Conservation (phyloP, 35 echinoderm and acorn worm species). For the Stichopus chloronotus region DNA sequence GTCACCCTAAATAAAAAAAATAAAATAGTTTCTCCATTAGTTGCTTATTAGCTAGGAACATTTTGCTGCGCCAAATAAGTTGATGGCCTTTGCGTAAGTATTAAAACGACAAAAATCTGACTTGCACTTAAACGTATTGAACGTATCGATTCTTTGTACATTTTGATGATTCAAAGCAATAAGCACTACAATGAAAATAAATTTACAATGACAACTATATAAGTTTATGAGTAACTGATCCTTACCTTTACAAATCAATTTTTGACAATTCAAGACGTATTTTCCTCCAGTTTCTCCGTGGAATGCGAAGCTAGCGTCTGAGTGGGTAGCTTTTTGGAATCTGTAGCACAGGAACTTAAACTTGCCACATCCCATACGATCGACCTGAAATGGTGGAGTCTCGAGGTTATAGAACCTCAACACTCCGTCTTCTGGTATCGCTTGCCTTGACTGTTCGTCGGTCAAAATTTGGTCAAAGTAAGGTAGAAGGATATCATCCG, state of each 20-base stretch:
- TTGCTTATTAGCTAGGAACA: too few species aligned
- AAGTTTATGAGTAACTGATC: too few species aligned
- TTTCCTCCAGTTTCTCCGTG: background rate
- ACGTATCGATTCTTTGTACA: background rate
- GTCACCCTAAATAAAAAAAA: too few species aligned
- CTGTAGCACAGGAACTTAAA: constrained; percentile 79
- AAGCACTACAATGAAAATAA: too few species aligned
- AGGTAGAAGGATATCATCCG: constrained; percentile 22
- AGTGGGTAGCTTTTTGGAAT: constrained; percentile 67
- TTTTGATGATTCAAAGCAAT: too few species aligned
- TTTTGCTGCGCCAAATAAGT: too few species aligned
- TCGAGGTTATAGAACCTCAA: constrained; percentile 63
- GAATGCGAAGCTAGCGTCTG: constrained; percentile 58
- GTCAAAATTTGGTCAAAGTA: constrained; percentile 73
- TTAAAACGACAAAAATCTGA: too few species aligned
- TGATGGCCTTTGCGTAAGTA: too few species aligned
- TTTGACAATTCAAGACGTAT: constrained; percentile 24
- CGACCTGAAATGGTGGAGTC: constrained; percentile 73
- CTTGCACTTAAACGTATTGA: too few species aligned
- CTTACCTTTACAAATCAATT: constrained; percentile 29
- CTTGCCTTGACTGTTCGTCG: constrained; percentile 53
- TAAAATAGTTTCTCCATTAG: too few species aligned
- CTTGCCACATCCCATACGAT: constrained; percentile 76
- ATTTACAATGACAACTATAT: too few species aligned
- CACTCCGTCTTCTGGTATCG: constrained; percentile 37